A percentile compares a stretch with the other conserved stretches of the same genome.
Conservation (phyloP, 2,797 vertebrate species). For the Aulostomus chinensis region DNA sequence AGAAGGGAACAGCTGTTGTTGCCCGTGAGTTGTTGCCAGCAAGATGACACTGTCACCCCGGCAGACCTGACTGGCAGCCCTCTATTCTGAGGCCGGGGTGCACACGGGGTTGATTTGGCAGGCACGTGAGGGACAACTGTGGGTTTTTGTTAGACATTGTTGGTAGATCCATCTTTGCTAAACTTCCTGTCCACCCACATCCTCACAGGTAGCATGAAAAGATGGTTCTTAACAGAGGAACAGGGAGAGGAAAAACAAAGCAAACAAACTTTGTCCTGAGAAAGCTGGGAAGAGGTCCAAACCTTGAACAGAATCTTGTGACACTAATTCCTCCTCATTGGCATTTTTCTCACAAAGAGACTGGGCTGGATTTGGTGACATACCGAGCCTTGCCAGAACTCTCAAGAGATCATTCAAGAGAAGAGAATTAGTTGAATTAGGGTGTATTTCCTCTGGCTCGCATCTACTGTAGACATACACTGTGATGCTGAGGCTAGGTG, state of each 20-base stretch:
- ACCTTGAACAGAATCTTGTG: slow-evolving; percentile 39
- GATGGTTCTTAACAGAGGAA: slow-evolving; percentile 19
- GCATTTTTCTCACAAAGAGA: slow-evolving; percentile 24
- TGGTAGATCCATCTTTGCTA: slow-evolving; percentile 22
- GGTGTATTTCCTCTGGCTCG: slow-evolving; percentile 33
- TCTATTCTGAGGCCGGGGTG: slow-evolving; percentile 51
- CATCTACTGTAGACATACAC: slow-evolving; percentile 13
- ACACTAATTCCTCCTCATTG: slow-evolving; percentile 47
- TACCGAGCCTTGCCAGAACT: slow-evolving; percentile 35
- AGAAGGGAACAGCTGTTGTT: slow-evolving; percentile 48
- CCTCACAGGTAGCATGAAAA: slow-evolving; percentile 54
- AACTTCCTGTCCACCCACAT: slow-evolving; percentile 34
- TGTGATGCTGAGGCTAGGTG: slow-evolving; percentile 24
- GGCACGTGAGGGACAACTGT: slow-evolving; percentile 14
- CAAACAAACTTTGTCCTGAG: slow-evolving; percentile 23
- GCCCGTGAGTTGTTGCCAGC: slow-evolving; percentile 16
- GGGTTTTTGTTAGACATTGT: slow-evolving; percentile 34
- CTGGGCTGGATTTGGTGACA: slow-evolving; percentile 25
- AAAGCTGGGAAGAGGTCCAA: slow-evolving; percentile 48
- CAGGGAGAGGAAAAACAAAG: slow-evolving; percentile 28
- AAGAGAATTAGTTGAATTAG: slow-evolving; percentile 13
- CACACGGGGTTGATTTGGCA: slow-evolving; percentile 43
- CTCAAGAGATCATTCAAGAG: slow-evolving; percentile 39
- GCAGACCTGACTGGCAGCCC: slow-evolving; percentile 46
- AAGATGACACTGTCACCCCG: slow-evolving; percentile 48